Evolutionary conservation across 2,113 vertebrate genomes (phyloP).

Genomic region (Odontophorus gujanensis): DNA sequence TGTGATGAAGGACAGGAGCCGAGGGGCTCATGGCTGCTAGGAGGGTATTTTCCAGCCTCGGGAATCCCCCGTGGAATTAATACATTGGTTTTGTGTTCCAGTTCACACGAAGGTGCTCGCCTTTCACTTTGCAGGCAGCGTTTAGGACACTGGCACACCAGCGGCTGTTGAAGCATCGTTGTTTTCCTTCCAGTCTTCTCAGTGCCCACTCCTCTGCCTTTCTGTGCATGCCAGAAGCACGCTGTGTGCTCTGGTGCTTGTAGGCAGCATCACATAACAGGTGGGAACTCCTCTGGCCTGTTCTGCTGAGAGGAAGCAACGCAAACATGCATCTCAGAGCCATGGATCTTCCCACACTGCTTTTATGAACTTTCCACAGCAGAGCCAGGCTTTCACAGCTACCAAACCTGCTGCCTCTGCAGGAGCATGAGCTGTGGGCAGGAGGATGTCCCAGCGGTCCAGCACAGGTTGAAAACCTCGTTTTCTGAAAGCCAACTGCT

Average conservation of each 20-base stretch:
- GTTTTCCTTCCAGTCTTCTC: background rate
- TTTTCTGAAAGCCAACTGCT: background rate
- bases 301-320: background rate
- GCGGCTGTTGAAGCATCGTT: background rate
- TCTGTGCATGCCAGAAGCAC: accelerated
- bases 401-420: accelerated
- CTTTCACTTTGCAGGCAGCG: background rate
- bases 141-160: accelerated
- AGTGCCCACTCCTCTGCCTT: background rate
- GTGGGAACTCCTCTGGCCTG: background rate
- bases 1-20: background rate
- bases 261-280: accelerated
- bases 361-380: background rate
- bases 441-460: background rate
- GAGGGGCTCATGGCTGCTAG: background rate
- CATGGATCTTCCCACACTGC: background rate
- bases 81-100: background rate
- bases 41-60: background rate
- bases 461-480: background rate
- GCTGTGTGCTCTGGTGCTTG: accelerated
- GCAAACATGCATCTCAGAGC: background rate
- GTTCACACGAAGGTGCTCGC: background rate
- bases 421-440: background rate
- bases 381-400: background rate
- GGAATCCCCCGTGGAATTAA: background rate